phyloP scores from a whole-genome alignment of 2,888 invertebrate species.

The Nebria salina region DNA sequence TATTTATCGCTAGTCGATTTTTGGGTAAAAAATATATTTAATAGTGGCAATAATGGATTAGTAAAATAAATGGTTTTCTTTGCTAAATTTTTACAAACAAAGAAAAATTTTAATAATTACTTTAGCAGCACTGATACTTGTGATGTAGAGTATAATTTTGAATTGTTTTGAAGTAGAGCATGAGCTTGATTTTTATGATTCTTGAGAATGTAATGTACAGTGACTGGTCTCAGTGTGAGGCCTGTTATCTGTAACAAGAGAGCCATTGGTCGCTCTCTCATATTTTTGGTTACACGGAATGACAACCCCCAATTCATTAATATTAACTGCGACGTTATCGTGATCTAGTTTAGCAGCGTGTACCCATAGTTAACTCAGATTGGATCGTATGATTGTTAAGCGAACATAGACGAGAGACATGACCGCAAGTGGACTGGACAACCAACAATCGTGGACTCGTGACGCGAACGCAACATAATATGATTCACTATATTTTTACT shows the following conservation, averaged over 20 bases:
- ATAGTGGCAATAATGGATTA: too few species aligned
- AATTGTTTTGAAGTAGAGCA: too few species aligned
- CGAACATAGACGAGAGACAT: constrained; percentile 7
- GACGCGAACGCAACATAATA: background rate
- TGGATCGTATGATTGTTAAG: constrained; percentile 2
- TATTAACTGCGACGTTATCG: constrained; percentile 43
- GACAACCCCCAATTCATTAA: constrained; percentile 47
- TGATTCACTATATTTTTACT: background rate
- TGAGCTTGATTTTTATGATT: background rate
- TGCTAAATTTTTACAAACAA: too few species aligned
- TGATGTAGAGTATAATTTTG: too few species aligned
- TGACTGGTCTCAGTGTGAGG: constrained; percentile 5
- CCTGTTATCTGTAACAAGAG: constrained; percentile 11
- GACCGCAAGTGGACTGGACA: background rate
- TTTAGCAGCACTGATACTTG: too few species aligned
- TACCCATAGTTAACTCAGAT: constrained; percentile 21
- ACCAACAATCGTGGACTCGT: background rate
- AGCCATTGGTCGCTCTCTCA: constrained; percentile 7
- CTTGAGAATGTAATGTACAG: background rate
- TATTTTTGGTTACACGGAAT: constrained; percentile 42
- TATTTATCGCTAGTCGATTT: too few species aligned
- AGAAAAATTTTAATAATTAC: too few species aligned
- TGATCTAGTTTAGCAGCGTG: constrained; percentile 47
- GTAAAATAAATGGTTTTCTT: too few species aligned
- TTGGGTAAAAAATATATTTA: too few species aligned